Percentiles rank a stretch among this genome's conserved stretches.
Conservation (phyloP, 2,888 invertebrate species). For the Tanypteryx hageni region DNA sequence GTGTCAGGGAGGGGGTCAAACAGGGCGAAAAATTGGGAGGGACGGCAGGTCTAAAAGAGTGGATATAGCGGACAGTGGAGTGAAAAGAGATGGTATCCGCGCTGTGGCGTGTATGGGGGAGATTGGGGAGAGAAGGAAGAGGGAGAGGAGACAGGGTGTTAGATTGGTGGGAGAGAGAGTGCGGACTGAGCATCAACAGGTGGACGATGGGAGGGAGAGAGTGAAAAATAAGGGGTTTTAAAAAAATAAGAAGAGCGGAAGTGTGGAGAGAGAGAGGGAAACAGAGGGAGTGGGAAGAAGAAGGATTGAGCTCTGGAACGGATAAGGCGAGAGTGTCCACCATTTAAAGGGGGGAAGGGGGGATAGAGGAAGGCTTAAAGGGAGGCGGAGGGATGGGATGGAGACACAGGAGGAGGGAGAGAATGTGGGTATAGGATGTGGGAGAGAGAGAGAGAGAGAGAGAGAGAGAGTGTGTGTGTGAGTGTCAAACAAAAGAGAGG, state of each 20-base stretch:
- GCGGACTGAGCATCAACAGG: slow-evolving; percentile 49
- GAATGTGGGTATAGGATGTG: background rate
- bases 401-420: background rate
- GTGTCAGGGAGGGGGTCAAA: slow-evolving; percentile 8
- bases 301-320: background rate
- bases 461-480: no score
- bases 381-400: no score
- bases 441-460: no score
- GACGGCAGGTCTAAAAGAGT: background rate
- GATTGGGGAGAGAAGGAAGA: background rate
- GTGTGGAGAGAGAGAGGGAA: background rate
- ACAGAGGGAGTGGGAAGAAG: no score
- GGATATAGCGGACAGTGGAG: background rate
- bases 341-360: background rate
- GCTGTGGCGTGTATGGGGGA: background rate
- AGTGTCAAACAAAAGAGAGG: background rate
- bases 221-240: background rate
- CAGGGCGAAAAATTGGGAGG: slow-evolving; percentile 60
- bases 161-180: background rate
- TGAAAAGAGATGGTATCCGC: background rate
- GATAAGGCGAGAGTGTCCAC: slow-evolving; percentile 17
- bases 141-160: background rate
- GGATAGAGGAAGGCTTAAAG: background rate
- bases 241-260: background rate
- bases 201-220: background rate